These are phyloP conservation scores for Rhinogobius similis DNA, from an alignment of 2,113 vertebrate genomes.

Conservation along the genomic window DNA sequence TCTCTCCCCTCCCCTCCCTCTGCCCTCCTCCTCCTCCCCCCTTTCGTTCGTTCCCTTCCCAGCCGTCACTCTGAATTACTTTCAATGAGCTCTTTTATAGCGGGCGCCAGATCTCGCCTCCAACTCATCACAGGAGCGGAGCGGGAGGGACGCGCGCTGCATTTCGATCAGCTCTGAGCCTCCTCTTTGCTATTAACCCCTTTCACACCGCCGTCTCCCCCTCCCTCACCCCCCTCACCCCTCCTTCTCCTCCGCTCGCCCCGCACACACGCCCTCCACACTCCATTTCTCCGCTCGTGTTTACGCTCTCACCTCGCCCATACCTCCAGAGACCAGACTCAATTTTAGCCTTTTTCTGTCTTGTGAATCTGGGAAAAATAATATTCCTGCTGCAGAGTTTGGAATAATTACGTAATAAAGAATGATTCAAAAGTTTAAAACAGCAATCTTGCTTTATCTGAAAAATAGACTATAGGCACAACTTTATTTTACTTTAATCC, in stretches of 20 bases:
- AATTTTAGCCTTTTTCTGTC: slow-evolving; percentile 33
- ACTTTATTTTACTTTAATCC: no score
- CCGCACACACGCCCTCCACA: slow-evolving; percentile 59
- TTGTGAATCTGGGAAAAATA: slow-evolving; percentile 19
- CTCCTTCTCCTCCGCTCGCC: slow-evolving; percentile 12
- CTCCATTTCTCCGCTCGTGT: slow-evolving; percentile 60
- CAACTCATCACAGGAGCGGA: slow-evolving; percentile 88
- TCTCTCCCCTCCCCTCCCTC: slow-evolving; percentile 11
- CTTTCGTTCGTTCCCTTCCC: slow-evolving; percentile 78
- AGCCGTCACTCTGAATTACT: slow-evolving; percentile 96
- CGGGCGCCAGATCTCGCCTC: slow-evolving; percentile 89
- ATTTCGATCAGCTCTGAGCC: slow-evolving; percentile 87
- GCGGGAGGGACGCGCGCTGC: slow-evolving; percentile 82
- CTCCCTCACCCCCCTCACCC: slow-evolving; percentile 8
- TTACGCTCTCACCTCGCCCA: slow-evolving; percentile 56
- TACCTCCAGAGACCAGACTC: slow-evolving; percentile 48
- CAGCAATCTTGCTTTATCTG: background rate
- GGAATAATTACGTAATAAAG: background rate
- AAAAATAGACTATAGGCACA: no score
- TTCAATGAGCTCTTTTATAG: slow-evolving; percentile 93
- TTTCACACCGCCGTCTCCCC: slow-evolving; percentile 75
- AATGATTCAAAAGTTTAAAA: background rate
- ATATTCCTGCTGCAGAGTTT: slow-evolving; percentile 11
- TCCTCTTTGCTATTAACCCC: slow-evolving; percentile 90
- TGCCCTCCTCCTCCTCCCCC: slow-evolving; percentile 26